Percentiles rank a stretch among this genome's conserved stretches.
These are phyloP conservation scores for Heliconius hermathena DNA, from an alignment of 1,140 invertebrate genomes.

Conservation along the genomic window DNA sequence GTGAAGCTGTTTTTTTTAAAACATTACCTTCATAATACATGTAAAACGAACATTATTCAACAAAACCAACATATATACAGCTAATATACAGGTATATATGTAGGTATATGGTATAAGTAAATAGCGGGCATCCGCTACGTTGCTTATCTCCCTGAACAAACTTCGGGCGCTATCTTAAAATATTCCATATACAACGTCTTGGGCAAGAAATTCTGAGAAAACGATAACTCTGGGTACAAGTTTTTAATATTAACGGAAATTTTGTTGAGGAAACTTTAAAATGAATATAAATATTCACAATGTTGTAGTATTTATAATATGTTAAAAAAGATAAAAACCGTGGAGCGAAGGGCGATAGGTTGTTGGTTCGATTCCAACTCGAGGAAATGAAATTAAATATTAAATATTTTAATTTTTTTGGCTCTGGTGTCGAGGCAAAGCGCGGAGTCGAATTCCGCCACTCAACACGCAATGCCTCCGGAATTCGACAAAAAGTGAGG, in stretches of 20 bases:
- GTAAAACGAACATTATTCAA: conserved; percentile 4
- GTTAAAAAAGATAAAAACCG: too few relatives aligned
- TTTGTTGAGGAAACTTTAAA: conserved; percentile 22
- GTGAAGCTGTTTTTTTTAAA: too few relatives aligned
- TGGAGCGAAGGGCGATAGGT: too few relatives aligned
- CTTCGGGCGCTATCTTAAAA: conserved; percentile 71
- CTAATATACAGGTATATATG: conserved; percentile 13
- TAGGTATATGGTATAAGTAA: conserved; percentile 45
- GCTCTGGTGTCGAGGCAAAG: too few relatives aligned
- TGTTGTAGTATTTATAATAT: neutral
- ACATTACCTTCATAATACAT: neutral
- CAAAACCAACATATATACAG: conserved; percentile 24
- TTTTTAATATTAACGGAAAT: conserved; percentile 26
- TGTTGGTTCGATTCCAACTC: too few relatives aligned
- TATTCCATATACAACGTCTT: conserved; percentile 69
- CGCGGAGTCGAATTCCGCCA: too few relatives aligned
- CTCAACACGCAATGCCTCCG: too few relatives aligned
- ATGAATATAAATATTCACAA: neutral
- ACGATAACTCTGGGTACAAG: conserved; percentile 46
- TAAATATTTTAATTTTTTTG: too few relatives aligned
- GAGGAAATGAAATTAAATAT: too few relatives aligned
- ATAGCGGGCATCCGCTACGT: conserved; percentile 69
- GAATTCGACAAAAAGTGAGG: too few relatives aligned
- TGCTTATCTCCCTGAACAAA: conserved; percentile 75
- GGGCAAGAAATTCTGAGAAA: conserved; percentile 66